A percentile compares a stretch with the other conserved stretches of the same genome.
Conservation (phyloP, 2,888 invertebrate species). For the Drosophila algonquin region DNA sequence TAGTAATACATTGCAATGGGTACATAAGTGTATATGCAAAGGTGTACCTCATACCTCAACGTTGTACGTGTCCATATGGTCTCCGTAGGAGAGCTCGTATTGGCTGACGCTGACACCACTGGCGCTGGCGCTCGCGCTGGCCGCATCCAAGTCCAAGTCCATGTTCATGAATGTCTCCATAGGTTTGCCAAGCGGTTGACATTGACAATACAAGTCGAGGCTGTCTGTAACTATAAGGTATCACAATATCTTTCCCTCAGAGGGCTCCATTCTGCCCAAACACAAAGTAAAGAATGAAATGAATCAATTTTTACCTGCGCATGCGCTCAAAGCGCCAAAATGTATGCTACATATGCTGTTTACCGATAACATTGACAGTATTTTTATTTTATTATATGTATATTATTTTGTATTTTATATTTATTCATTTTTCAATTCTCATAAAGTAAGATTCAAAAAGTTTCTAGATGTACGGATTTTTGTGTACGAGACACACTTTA, state of each 20-base stretch:
- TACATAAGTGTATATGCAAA: background rate
- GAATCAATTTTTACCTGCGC: slow-evolving; percentile 41
- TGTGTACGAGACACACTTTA: background rate
- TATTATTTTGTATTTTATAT: too few relatives aligned
- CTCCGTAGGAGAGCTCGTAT: slow-evolving; percentile 80
- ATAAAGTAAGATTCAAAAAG: background rate
- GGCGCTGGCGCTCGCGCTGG: slow-evolving; percentile 48
- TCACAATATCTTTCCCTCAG: slow-evolving; percentile 17
- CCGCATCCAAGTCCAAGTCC: slow-evolving; percentile 49
- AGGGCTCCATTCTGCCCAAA: slow-evolving; percentile 23
- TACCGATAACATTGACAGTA: slow-evolving; percentile 9
- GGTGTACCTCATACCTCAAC: slow-evolving; percentile 81
- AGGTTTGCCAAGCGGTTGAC: slow-evolving; percentile 42
- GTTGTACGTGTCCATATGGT: slow-evolving; percentile 84
- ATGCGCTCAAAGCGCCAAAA: slow-evolving; percentile 20
- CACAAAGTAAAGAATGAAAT: slow-evolving; percentile 7
- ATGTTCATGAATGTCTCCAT: slow-evolving; percentile 62
- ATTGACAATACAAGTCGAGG: slow-evolving; percentile 42
- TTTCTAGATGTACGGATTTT: slow-evolving; percentile 2
- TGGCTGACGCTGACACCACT: slow-evolving; percentile 48
- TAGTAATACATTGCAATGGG: background rate
- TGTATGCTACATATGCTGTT: slow-evolving; percentile 25
- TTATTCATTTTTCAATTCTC: background rate
- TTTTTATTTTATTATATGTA: background rate
- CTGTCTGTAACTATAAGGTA: slow-evolving; percentile 8